These are phyloP conservation scores for Caenorhabditis japonica DNA, from an alignment of 2,888 invertebrate species.

Conservation along the genomic window DNA sequence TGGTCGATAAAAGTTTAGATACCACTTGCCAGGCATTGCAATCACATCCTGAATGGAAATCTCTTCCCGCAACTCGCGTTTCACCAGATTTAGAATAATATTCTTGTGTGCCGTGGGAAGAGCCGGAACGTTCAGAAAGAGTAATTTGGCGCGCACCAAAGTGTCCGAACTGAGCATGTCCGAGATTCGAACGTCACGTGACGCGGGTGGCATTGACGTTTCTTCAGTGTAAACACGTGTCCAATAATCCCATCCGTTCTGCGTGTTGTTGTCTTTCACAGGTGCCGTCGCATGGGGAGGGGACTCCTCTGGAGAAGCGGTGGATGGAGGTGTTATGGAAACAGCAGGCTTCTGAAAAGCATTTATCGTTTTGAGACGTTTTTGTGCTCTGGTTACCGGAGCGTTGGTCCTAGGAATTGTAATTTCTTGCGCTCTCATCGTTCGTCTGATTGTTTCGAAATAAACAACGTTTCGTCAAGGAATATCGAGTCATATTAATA, in stretches of 20 bases:
- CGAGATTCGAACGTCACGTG: conserved; percentile 46
- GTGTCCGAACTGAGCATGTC: conserved; percentile 49
- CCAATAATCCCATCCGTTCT: conserved; percentile 57
- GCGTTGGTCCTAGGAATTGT: no score
- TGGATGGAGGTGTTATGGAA: no score
- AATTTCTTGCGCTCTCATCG: no score
- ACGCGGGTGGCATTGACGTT: not conserved
- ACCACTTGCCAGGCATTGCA: conserved; percentile 48
- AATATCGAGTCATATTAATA: no score
- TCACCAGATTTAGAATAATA: conserved; percentile 41
- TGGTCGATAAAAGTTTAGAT: conserved; percentile 51
- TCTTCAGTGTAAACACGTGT: conserved; percentile 44
- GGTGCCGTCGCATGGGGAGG: no score
- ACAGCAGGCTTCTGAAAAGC: no score
- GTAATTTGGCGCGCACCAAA: conserved; percentile 47
- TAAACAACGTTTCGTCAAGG: no score
- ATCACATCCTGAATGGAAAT: conserved; percentile 48
- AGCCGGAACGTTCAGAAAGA: conserved; percentile 52
- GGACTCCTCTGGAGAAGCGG: no score
- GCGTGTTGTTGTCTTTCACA: no score
- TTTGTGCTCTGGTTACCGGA: no score
- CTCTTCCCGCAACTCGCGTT: conserved; percentile 35
- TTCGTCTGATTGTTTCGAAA: no score
- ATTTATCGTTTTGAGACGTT: no score
- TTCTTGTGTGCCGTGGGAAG: conserved; percentile 48